Percentiles rank a stretch among this genome's conserved stretches.
These are phyloP conservation scores for Thunnus thynnus DNA, from an alignment of 2,113 vertebrate species.

Conservation along the genomic window DNA sequence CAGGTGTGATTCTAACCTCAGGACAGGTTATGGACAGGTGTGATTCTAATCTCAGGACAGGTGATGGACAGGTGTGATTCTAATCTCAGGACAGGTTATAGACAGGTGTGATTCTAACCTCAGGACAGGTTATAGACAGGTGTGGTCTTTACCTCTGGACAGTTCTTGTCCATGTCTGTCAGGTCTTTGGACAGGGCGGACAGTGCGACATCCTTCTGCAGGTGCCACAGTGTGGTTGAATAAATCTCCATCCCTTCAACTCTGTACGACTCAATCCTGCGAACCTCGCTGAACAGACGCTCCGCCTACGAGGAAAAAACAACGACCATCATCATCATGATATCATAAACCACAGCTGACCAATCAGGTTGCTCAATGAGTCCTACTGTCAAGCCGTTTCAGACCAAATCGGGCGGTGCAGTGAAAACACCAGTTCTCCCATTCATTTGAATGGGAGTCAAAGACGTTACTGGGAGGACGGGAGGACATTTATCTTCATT, in stretches of 20 bases:
- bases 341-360: background rate
- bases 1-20: too few species aligned
- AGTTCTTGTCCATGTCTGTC: conserved; percentile 99
- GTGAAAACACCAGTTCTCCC: too few species aligned
- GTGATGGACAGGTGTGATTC: too few species aligned
- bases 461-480: background rate
- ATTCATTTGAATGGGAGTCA: too few species aligned
- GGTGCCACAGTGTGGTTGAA: conserved; percentile 97
- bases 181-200: conserved; percentile 98
- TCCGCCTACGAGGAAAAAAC: conserved; percentile 87
- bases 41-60: too few species aligned
- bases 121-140: background rate
- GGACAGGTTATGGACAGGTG: too few species aligned
- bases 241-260: conserved; percentile 99
- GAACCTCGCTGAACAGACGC: conserved; percentile 95
- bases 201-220: conserved; percentile 97
- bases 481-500: too few species aligned
- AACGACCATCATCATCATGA: background rate
- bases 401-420: too few species aligned
- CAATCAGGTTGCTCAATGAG: too few species aligned
- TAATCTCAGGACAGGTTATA: too few species aligned
- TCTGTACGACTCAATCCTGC: conserved; percentile 95
- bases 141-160: conserved; percentile 89
- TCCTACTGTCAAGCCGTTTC: too few species aligned
- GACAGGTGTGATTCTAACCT: too few species aligned